Evolutionary conservation across 2,113 vertebrate genomes (phyloP).

Genomic region (Numida meleagris): DNA sequence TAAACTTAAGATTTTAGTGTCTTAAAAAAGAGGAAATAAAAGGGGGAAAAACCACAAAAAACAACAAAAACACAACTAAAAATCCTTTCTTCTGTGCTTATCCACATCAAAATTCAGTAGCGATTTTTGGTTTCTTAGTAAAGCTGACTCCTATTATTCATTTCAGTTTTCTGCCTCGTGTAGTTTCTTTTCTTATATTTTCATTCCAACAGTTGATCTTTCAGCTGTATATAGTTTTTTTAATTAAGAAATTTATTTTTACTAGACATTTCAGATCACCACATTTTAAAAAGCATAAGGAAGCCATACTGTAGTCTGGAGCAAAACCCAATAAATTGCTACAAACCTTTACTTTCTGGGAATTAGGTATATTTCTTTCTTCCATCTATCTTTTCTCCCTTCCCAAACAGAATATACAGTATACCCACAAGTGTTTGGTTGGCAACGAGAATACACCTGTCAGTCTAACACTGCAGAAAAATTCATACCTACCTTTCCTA

Average conservation of each 20-base stretch:
- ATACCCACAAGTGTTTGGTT: background rate
- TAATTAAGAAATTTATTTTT: background rate
- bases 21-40: background rate
- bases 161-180: background rate
- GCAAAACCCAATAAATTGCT: background rate
- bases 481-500: background rate
- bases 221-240: background rate
- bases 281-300: background rate
- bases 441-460: background rate
- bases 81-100: background rate
- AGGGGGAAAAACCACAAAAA: background rate
- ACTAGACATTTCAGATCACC: background rate
- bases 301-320: background rate
- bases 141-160: background rate
- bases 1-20: background rate
- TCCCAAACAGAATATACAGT: background rate
- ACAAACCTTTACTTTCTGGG: background rate
- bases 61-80: background rate
- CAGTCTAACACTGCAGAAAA: background rate
- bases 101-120: background rate
- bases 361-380: background rate
- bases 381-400: background rate
- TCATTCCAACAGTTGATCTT: background rate
- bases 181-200: background rate
- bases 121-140: background rate